Evolutionary conservation across 1,140 invertebrate genomes (phyloP).

Genomic region (Meloidogyne floridensis): DNA sequence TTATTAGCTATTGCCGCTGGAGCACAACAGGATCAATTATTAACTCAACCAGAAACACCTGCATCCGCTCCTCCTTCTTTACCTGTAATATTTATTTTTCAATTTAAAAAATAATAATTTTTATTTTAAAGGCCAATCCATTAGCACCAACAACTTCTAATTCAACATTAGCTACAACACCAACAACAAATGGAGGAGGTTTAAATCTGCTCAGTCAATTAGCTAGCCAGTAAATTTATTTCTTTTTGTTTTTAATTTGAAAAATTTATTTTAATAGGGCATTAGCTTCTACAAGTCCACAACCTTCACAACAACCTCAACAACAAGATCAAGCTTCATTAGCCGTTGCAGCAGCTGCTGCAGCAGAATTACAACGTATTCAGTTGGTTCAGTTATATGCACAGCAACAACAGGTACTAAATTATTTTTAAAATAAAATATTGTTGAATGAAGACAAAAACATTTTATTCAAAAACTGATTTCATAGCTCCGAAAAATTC

Average conservation of each 20-base stretch:
- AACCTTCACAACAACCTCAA: not conserved
- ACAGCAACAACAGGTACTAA: slow-evolving; percentile 21
- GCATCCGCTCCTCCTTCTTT: slow-evolving; percentile 1
- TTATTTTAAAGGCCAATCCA: not conserved
- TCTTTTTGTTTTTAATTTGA: not conserved
- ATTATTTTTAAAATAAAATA: not conserved
- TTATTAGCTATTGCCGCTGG: slow-evolving; percentile 15
- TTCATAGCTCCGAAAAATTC: too few relatives aligned
- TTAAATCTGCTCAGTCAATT: slow-evolving; percentile 12
- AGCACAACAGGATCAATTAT: not conserved
- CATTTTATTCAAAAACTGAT: too few relatives aligned
- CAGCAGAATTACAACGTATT: slow-evolving; percentile 25
- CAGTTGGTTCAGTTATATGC: slow-evolving; percentile 28
- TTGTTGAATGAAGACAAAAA: too few relatives aligned
- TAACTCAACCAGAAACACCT: not conserved
- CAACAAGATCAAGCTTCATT: slow-evolving; percentile 9
- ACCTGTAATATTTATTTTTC: not conserved
- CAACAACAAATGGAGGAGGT: slow-evolving; percentile 1
- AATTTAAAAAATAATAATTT: not conserved
- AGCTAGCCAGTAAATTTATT: not conserved
- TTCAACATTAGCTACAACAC: slow-evolving; percentile 6
- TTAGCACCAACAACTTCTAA: slow-evolving; percentile 3
- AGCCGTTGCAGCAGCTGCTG: slow-evolving; percentile 21
- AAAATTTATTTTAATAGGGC: not conserved
- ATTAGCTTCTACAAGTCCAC: not conserved